Evolutionary conservation across 2,113 vertebrate genomes (phyloP), one percentile per base, ranked within the genome.

Genomic region (Mesocricetus auratus): DNA sequence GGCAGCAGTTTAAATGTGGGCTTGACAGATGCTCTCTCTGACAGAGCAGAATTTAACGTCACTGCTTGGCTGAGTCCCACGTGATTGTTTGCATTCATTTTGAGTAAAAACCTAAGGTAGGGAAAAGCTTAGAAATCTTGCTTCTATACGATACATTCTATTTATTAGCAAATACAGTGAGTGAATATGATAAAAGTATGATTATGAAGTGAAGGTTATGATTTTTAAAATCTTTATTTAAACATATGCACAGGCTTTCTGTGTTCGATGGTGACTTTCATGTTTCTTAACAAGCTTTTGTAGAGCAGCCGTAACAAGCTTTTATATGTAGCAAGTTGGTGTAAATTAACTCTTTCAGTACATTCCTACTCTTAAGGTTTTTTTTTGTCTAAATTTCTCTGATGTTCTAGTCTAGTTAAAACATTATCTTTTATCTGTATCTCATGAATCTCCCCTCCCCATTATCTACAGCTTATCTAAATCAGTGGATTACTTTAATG

Each of bases 21-120:
- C 98, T 99, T 99, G 98, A 99, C 99, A 99, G 98, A 99, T 99
- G 98, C 98, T 98, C 98, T 98, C 99, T 99, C 98, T 99, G 98
- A 99, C 98, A 98, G 98, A 99, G 99, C 99, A 98, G 98, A 99
- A 98, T 98, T 98, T 95, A 98, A 99, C 99, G 99, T 99, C 99
- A 99, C 94, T 98, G 98, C 98, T 98, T 98, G 98, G 98, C 98
- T 98, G 97, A 96, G 87, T 97, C 98, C 98, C 99, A 99, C 99
- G 98, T 99, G 99, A 99, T 98, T 97, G 98, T 98, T 98, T 98
- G 99, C 98, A 98, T 99, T 99, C 98, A 98, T 99, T 98, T 98
- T 98, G 98, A 98, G 98, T 98, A 96, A 95, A 98, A 98, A 94
- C 96, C 97, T 15, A 98, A 98, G 98, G 98, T 98, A 98, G 98